Evolutionary conservation across 2,888 invertebrate genomes (phyloP), one percentile per base, ranked within the genome.

Genomic region (Drosophila maculinotata): DNA sequence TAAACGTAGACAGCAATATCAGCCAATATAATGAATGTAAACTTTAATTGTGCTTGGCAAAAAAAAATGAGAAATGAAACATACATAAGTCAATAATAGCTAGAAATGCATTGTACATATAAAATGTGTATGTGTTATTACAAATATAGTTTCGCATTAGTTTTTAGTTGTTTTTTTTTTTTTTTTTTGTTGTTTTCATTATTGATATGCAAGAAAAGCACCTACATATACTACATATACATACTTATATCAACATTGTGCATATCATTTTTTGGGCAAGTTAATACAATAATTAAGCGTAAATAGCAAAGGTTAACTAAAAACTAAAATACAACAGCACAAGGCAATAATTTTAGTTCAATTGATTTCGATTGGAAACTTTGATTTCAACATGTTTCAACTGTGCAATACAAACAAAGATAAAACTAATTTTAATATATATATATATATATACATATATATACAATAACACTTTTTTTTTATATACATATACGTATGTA

Each of bases 271-370:
- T 76, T 81, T 66, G 67, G 42, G 56, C 62, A 83, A 71, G 51
- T 57, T 33, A 51, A 62, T 39, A 82, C 80, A 86, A 81, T 81
- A 86, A 81, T 79, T 86, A 81, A 86, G 70, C 64, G 48, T 86
- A 83, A 85, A 86, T 80, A 83, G 80, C 74, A 68, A 80, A 80
- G 64, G 56, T 52, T 51, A 28, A 58, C 14, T 28, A 38, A 58
- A 41, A 12, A 49, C 3, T 12, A 47, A 45, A 33, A 8, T 4
- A 15, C 28, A 45, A 14, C 39, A 58, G 42, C 48, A 64, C 53
- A 79, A 74, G 77, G 80, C 83, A 81, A 86, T 86, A 81, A 79
- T 65, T 86, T 86, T 86, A 86, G 86, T 81, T 79, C 38, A 81
- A 81, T 79, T 85, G 77, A 59, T 59, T 45, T 59, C 60, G 60